phyloP scores from a whole-genome alignment of 2,797 vertebrate species.

The Poeciliopsis infans region DNA sequence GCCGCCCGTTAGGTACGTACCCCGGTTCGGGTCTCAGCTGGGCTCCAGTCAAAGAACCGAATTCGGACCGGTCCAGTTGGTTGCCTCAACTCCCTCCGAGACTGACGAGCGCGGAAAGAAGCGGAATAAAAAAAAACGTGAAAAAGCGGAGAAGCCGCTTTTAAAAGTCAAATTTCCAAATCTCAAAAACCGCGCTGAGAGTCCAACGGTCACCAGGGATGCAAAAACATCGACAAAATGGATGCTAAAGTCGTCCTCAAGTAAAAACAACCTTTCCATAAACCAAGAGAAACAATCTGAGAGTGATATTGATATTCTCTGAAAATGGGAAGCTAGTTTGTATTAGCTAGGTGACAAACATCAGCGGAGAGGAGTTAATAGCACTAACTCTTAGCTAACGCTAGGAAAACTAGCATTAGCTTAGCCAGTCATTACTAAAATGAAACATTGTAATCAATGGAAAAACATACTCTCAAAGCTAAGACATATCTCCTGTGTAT shows the following conservation, averaged over 20 bases:
- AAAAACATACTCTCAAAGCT: too few relatives aligned
- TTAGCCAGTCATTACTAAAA: background rate
- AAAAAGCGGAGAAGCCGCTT: background rate
- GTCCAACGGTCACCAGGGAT: background rate
- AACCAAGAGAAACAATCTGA: background rate
- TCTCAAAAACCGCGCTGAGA: background rate
- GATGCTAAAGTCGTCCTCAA: background rate
- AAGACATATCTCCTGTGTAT: too few relatives aligned
- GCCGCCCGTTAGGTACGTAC: slow-evolving; percentile 2
- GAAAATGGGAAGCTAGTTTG: background rate
- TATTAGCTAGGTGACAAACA: background rate
- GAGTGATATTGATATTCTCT: slow-evolving; percentile 21
- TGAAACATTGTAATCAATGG: background rate
- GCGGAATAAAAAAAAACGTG: background rate
- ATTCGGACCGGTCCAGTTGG: background rate
- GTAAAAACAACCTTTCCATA: background rate
- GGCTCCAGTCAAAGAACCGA: slow-evolving; percentile 24
- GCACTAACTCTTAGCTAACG: too few relatives aligned
- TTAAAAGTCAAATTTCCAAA: slow-evolving; percentile 53
- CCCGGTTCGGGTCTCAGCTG: slow-evolving; percentile 35
- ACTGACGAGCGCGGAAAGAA: slow-evolving; percentile 9
- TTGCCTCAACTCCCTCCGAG: background rate
- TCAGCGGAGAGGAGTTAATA: background rate
- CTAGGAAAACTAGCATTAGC: background rate
- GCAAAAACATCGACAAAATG: background rate